phyloP scores from a whole-genome alignment of 2,888 invertebrate species.

The Eulithis prunata region DNA sequence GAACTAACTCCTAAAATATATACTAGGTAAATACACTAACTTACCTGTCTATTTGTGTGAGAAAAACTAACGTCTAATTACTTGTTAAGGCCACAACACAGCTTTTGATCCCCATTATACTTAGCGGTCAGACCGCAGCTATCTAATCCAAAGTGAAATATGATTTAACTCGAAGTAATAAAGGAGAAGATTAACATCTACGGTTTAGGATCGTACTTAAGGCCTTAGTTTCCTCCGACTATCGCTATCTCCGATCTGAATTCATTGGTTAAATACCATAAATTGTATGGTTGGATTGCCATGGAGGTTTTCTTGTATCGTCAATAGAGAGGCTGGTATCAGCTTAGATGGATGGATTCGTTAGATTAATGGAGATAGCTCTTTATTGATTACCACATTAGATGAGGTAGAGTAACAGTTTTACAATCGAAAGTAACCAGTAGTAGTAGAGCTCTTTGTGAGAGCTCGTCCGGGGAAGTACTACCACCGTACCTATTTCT shows the following conservation, averaged over 20 bases:
- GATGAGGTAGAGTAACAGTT: too few species aligned
- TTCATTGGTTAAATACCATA: constrained; percentile 23
- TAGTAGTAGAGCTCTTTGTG: too few species aligned
- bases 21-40: too few species aligned
- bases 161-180: constrained; percentile 49
- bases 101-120: too few species aligned
- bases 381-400: too few species aligned
- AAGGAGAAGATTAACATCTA: constrained; percentile 51
- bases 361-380: background rate
- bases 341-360: background rate
- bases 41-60: too few species aligned
- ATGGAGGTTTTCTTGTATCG: constrained; percentile 1
- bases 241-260: constrained; percentile 29
- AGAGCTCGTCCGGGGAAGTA: too few species aligned
- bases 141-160: constrained; percentile 46
- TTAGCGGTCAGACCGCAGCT: constrained; percentile 2
- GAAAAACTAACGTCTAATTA: too few species aligned
- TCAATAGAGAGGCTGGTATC: background rate
- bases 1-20: too few species aligned
- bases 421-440: too few species aligned
- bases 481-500: too few species aligned
- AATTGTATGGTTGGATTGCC: constrained; percentile 10
- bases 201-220: constrained; percentile 50
- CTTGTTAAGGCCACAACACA: too few species aligned
- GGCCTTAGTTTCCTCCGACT: constrained; percentile 38